These are phyloP conservation scores for Acanthaster planci DNA, from an alignment of 35 echinoderm and acorn worm species.

Conservation along the genomic window DNA sequence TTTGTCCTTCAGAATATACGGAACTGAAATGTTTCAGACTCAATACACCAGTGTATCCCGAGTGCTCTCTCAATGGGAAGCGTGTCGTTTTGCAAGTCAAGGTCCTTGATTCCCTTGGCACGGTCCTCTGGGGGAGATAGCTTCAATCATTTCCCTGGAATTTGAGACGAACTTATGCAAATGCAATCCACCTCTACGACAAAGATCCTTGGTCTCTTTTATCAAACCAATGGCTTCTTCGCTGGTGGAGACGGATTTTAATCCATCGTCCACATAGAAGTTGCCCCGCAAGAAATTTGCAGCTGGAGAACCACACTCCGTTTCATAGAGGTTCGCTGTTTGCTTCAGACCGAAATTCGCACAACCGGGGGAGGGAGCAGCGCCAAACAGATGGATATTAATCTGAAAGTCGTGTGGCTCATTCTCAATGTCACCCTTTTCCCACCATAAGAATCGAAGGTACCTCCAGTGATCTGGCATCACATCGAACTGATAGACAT, in stretches of 20 bases:
- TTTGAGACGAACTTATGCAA: slow-evolving; percentile 70
- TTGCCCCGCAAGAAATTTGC: slow-evolving; percentile 50
- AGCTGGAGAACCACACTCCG: slow-evolving; percentile 44
- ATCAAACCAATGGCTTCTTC: slow-evolving; percentile 48
- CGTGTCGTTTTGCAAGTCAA: slow-evolving; percentile 30
- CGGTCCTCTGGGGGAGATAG: slow-evolving; percentile 27
- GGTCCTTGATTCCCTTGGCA: slow-evolving; percentile 28
- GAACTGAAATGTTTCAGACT: slow-evolving; percentile 53
- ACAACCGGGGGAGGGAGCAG: slow-evolving; percentile 66
- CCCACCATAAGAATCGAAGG: slow-evolving; percentile 74
- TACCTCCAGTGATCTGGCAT: slow-evolving; percentile 57
- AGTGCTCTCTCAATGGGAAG: slow-evolving; percentile 34
- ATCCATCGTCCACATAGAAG: slow-evolving; percentile 91
- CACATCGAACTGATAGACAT: slow-evolving; percentile 69
- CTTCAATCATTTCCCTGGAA: slow-evolving; percentile 37
- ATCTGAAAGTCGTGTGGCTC: slow-evolving; percentile 35
- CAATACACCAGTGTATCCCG: slow-evolving; percentile 43
- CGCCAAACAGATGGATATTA: slow-evolving; percentile 69
- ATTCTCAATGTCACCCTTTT: slow-evolving; percentile 39
- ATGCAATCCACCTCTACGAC: slow-evolving; percentile 19
- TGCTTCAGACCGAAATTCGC: slow-evolving; percentile 78
- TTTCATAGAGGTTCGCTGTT: slow-evolving; percentile 32
- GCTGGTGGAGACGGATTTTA: slow-evolving; percentile 42
- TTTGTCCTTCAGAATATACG: neutral
- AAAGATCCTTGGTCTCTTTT: slow-evolving; percentile 11